Conservation (phyloP, 1,140 invertebrate species). For the Pectinophora gossypiella region DNA sequence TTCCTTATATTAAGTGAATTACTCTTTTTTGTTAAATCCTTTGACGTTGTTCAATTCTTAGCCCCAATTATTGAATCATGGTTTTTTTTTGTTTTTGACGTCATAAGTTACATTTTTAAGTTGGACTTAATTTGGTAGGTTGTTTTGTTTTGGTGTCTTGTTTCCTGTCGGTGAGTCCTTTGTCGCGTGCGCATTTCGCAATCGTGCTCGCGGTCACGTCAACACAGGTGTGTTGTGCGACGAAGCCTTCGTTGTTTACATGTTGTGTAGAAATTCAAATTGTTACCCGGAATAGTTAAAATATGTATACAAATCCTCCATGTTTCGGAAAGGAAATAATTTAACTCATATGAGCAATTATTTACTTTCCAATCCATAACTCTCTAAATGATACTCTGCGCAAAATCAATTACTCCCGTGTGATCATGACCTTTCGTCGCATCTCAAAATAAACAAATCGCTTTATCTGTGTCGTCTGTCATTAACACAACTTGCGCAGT, state of each 20-base stretch:
- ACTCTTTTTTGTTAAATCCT: no score
- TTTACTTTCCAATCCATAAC: no score
- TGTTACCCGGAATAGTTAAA: neutral
- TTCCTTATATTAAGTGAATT: no score
- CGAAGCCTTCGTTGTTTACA: neutral
- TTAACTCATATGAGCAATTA: neutral
- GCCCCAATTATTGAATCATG: no score
- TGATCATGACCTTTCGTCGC: neutral
- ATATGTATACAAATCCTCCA: neutral
- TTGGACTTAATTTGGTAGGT: no score
- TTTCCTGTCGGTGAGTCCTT: neutral
- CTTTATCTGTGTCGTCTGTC: neutral
- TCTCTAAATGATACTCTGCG: no score
- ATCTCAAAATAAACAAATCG: neutral
- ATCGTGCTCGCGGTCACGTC: neutral
- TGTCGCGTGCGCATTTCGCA: neutral
- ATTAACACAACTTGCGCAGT: no score
- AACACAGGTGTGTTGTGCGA: neutral
- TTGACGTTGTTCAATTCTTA: no score
- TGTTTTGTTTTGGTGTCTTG: no score
- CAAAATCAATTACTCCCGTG: neutral
- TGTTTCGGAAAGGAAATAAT: neutral
- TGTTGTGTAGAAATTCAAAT: no score
- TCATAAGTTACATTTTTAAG: no score
- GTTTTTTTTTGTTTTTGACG: no score